phyloP scores from a whole-genome alignment of 2,797 vertebrate species.

The Echiichthys vipera region DNA sequence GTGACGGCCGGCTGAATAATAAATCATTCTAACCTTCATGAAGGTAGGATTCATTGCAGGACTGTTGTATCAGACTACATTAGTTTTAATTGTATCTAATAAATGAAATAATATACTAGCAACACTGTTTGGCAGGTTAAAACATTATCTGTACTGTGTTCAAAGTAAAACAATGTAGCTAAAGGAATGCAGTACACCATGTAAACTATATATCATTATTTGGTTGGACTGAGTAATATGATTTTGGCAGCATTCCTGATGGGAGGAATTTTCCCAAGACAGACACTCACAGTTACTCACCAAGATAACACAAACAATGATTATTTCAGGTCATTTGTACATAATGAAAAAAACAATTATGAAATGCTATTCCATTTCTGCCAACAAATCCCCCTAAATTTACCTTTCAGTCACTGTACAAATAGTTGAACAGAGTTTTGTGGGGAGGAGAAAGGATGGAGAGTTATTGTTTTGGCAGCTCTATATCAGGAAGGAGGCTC shows the following conservation, averaged over 20 bases:
- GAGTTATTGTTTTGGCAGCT: conserved; percentile 27
- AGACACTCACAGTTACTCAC: background rate
- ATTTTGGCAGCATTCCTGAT: conserved; percentile 23
- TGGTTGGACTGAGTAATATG: conserved; percentile 17
- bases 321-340: no score
- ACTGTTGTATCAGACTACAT: background rate
- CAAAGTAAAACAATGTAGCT: background rate
- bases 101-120: background rate
- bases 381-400: no score
- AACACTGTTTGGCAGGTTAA: background rate
- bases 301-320: background rate
- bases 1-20: background rate
- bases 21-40: background rate
- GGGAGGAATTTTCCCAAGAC: conserved; percentile 10
- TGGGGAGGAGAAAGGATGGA: conserved; percentile 12
- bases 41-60: background rate
- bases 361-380: no score
- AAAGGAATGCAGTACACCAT: background rate
- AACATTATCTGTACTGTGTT: background rate
- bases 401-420: background rate
- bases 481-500: conserved; percentile 19
- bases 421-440: conserved; percentile 13
- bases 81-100: background rate
- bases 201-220: background rate
- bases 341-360: no score